Evolutionary conservation across 2,888 invertebrate genomes (phyloP).

Genomic region (Sarcophaga rosellei): DNA sequence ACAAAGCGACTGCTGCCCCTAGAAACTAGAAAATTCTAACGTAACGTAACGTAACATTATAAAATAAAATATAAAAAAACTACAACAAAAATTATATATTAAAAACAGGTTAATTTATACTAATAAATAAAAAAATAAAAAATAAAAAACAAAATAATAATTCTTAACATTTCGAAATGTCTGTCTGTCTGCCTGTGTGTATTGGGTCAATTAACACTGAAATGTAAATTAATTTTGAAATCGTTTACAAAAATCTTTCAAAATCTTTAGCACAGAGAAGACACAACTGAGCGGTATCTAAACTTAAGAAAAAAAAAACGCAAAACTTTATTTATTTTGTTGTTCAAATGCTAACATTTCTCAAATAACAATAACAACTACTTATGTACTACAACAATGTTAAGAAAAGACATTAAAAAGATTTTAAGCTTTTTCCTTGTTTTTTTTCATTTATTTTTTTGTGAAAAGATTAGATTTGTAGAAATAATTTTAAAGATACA

Average conservation of each 20-base stretch:
- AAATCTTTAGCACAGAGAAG: neutral
- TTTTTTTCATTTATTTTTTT: neutral
- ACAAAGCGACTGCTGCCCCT: conserved; percentile 11
- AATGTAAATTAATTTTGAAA: conserved; percentile 68
- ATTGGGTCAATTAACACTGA: conserved; percentile 60
- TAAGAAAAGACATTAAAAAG: neutral
- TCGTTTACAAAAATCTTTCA: neutral
- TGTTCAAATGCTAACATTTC: neutral
- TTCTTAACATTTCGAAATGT: neutral
- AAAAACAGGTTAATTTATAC: conserved; percentile 63
- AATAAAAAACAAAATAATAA: neutral
- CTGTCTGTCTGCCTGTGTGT: neutral
- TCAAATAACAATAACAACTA: neutral
- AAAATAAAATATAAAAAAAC: conserved; percentile 8
- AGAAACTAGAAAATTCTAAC: conserved; percentile 30
- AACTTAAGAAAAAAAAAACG: conserved; percentile 15
- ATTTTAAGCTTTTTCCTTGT: neutral
- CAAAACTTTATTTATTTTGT: conserved; percentile 12
- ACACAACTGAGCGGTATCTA: neutral
- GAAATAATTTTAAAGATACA: conserved; percentile 22
- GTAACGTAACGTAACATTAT: conserved; percentile 28
- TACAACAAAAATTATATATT: neutral
- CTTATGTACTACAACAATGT: neutral
- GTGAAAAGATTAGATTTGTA: conserved; percentile 37
- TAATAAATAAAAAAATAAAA: conserved; percentile 10